Conservation (phyloP, 1,140 invertebrate genomes). For the Tetramorium alpestre region DNA sequence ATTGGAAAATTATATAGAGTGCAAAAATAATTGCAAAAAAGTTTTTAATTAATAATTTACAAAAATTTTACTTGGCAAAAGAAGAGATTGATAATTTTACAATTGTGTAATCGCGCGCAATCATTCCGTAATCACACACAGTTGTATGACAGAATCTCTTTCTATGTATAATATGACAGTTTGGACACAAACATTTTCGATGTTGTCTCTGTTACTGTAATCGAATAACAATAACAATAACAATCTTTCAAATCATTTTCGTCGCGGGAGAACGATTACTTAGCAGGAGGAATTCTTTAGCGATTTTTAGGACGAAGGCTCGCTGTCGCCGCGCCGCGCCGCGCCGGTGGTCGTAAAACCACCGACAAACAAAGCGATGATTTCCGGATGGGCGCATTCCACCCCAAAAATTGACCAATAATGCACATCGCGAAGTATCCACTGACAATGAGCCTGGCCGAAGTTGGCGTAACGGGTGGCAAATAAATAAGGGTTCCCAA, state of each 20-base stretch:
- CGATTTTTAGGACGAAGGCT: conserved; percentile 69
- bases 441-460: conserved; percentile 27
- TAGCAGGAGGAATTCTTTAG: conserved; percentile 43
- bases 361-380: conserved; percentile 82
- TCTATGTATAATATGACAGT: no score
- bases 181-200: background rate
- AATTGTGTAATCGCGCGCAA: no score
- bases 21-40: background rate
- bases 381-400: conserved; percentile 79
- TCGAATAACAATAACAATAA: background rate
- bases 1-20: background rate
- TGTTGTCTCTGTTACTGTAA: background rate
- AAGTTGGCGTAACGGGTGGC: conserved; percentile 58
- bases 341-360: conserved; percentile 67
- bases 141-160: background rate
- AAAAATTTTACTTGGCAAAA: background rate
- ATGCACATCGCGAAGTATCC: conserved; percentile 67
- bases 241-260: conserved; percentile 5
- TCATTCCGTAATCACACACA: background rate
- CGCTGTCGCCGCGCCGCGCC: background rate
- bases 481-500: conserved; percentile 76
- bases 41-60: background rate
- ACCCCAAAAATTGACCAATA: conserved; percentile 80
- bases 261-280: background rate
- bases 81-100: background rate